These are phyloP conservation scores for Athripsodes cinereus DNA, from an alignment of 2,888 invertebrate genomes.

Conservation along the genomic window DNA sequence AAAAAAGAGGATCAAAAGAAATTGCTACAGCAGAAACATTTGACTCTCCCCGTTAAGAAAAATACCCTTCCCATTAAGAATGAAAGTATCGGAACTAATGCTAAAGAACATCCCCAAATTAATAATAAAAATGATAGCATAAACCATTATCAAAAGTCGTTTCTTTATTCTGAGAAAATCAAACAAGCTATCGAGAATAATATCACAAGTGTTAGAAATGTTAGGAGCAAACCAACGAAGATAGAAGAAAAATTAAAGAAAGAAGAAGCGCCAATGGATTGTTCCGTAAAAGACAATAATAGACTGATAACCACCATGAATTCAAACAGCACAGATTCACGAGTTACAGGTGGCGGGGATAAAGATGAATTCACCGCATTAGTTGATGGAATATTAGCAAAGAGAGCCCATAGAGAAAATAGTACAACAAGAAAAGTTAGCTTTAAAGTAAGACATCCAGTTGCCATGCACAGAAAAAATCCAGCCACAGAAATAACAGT, in stretches of 20 bases:
- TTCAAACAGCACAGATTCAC: constrained; percentile 40
- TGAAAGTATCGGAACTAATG: too few relatives aligned
- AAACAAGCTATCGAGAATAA: constrained; percentile 1
- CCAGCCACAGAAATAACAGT: constrained; percentile 40
- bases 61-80: too few relatives aligned
- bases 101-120: too few relatives aligned
- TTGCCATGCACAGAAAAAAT: constrained; percentile 43
- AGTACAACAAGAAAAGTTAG: constrained; percentile 51
- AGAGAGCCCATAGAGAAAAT: constrained; percentile 8
- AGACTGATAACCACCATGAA: constrained; percentile 10
- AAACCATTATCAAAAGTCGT: constrained; percentile 16
- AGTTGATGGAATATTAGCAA: not conserved
- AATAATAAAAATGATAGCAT: constrained; percentile 1
- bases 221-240: not conserved
- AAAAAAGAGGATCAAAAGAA: not conserved
- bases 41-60: too few relatives aligned
- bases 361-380: constrained; percentile 24
- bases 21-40: not conserved
- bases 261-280: not conserved
- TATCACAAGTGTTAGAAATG: not conserved
- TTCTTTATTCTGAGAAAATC: constrained; percentile 19
- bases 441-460: constrained; percentile 52
- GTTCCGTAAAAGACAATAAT: not conserved
- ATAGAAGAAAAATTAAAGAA: not conserved
- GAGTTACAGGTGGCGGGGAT: constrained; percentile 40